Conservation (phyloP, 1,140 invertebrate genomes). For the Mylabris phalerata region DNA sequence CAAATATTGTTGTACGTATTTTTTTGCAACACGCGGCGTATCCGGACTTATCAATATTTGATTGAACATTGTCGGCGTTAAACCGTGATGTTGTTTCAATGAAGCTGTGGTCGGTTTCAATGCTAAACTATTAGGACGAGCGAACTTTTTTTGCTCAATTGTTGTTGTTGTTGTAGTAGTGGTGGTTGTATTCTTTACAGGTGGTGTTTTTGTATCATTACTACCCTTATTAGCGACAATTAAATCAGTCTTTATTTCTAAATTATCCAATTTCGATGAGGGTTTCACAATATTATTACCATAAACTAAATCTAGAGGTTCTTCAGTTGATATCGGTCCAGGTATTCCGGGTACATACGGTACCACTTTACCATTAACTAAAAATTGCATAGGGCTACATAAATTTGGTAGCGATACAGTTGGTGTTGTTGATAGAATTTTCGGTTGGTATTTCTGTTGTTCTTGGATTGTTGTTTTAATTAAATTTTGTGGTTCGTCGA, state of each 20-base stretch:
- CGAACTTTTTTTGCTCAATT: constrained; percentile 52
- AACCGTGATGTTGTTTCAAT: constrained; percentile 68
- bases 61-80: constrained; percentile 68
- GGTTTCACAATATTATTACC: constrained; percentile 4
- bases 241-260: background rate
- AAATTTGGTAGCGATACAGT: constrained; percentile 24
- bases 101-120: constrained; percentile 74
- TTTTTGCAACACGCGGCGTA: constrained; percentile 79
- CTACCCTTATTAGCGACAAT: background rate
- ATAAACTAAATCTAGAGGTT: constrained; percentile 25
- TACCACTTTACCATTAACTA: constrained; percentile 63
- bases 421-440: background rate
- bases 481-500: constrained; percentile 15
- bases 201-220: background rate
- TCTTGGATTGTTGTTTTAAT: background rate
- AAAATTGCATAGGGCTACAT: constrained; percentile 60
- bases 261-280: background rate
- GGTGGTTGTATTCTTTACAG: background rate
- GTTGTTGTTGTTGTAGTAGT: background rate
- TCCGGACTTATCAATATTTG: constrained; percentile 79
- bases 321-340: constrained; percentile 50
- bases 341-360: constrained; percentile 75
- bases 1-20: constrained; percentile 78
- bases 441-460: constrained; percentile 10
- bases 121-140: constrained; percentile 70